Evolutionary conservation across 2,113 vertebrate species (phyloP), one percentile per base, ranked within the genome.

Genomic region (Myrmecobius fasciatus): DNA sequence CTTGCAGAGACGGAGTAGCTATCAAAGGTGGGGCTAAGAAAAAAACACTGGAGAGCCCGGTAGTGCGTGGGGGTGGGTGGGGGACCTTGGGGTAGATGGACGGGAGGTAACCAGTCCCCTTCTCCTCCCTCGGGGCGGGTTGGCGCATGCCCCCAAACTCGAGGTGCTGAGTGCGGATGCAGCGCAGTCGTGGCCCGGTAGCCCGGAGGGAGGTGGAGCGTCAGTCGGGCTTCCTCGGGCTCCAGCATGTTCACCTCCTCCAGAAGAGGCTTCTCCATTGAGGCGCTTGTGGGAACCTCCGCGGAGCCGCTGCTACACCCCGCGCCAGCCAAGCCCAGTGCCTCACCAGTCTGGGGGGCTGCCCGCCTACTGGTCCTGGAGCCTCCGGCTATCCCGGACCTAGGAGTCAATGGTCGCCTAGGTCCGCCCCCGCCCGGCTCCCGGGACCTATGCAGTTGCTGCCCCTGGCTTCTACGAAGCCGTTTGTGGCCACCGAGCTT

Each of bases 331-430:
- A 91, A 53, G 89, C 10, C 91, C 91, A 7, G 93, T 52, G 91
- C 90, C 91, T 52, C 95, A 54, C 11, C 91, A 91, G 14, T 56
- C 91, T 83, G 67, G 10, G 93, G 93, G 54, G 91, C 95, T 89
- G 98, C 98, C 91, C 98, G 99, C 92, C 88, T 99, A 97, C 95
- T 99, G 97, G 98, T 99, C 67, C 98, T 98, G 47, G 98, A 99
- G 43, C 97, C 98, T 95, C 98, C 98, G 49, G 54, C 98, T 12
- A 98, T 98, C 96, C 95, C 91, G 24, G 94, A 94, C 91, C 93
- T 93, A 2, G 88, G 92, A 25, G 52, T 17, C 24, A 3, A 11
- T 22, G n/a, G n/a, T 25, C 17, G 3, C 75, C 89, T 25, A 48
- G 94, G 36, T 92, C 31, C 96, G 89, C 95, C 94, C 94, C 97